Conservation (phyloP, 2,113 vertebrate genomes). For the Egretta garzetta region DNA sequence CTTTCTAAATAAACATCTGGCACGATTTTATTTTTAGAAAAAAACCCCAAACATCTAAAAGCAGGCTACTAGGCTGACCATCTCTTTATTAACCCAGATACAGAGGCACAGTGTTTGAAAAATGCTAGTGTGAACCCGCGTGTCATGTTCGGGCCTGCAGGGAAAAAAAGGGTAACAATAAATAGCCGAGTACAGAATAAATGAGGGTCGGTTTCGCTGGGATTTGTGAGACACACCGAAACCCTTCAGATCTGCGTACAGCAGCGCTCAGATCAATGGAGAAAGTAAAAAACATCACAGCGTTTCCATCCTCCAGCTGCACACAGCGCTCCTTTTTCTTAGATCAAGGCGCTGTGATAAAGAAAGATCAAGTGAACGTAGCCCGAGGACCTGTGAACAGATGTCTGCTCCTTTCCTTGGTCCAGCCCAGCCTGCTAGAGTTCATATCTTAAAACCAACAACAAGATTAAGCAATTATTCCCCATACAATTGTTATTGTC, state of each 20-base stretch:
- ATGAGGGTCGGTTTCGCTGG: neutral
- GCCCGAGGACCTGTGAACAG: constrained; percentile 24
- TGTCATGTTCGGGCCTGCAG: neutral
- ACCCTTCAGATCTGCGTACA: neutral
- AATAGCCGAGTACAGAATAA: constrained; percentile 25
- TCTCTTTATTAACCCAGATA: constrained; percentile 42
- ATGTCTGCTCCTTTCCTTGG: constrained; percentile 30
- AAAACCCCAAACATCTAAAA: constrained; percentile 20
- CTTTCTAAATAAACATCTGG: constrained; percentile 75
- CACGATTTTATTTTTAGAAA: constrained; percentile 64
- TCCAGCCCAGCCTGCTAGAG: neutral
- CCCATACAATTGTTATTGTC: neutral
- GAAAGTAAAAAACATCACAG: constrained; percentile 3
- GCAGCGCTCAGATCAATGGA: constrained; percentile 26
- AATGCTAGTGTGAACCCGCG: neutral
- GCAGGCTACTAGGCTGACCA: constrained; percentile 30
- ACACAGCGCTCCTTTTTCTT: constrained; percentile 3
- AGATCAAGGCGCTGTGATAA: neutral
- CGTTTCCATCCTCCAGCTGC: neutral
- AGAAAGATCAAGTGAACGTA: neutral
- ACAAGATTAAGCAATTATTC: constrained; percentile 29
- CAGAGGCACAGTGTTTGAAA: constrained; percentile 16
- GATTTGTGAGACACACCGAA: neutral
- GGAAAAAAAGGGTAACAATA: neutral
- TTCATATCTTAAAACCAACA: constrained; percentile 23